Evolutionary conservation across 2,797 vertebrate genomes (phyloP).

Genomic region (Cheirogaleus major): DNA sequence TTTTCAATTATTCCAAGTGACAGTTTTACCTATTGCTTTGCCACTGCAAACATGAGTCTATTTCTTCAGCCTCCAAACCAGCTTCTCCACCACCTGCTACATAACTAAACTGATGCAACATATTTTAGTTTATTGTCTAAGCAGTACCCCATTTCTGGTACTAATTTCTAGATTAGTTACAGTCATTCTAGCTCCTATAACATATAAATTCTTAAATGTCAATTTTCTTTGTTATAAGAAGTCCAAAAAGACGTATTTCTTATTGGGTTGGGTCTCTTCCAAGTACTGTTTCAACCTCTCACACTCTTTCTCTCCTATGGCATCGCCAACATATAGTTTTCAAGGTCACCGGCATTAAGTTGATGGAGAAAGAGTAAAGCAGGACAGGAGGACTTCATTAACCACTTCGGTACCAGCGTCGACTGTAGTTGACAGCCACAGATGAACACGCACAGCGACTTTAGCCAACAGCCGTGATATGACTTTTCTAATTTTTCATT

Average conservation of each 20-base stretch:
- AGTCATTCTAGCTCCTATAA: not conserved
- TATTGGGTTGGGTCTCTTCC: not conserved
- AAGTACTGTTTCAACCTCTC: not conserved
- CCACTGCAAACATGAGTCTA: not conserved
- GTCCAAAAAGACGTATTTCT: not conserved
- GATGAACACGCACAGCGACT: too few relatives aligned
- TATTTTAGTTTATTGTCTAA: conserved; percentile 19
- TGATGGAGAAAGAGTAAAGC: not conserved
- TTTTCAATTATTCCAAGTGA: not conserved
- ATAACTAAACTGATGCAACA: not conserved
- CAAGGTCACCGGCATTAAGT: not conserved
- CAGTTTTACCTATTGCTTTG: conserved; percentile 1
- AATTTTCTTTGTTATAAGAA: not conserved
- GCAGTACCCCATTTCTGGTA: not conserved
- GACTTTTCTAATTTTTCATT: too few relatives aligned
- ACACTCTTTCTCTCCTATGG: not conserved
- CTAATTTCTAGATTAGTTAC: conserved; percentile 11
- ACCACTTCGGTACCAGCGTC: too few relatives aligned
- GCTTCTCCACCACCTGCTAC: not conserved
- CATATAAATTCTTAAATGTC: conserved; percentile 30
- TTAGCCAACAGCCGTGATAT: too few relatives aligned
- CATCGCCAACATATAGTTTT: not conserved
- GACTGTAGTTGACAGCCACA: too few relatives aligned
- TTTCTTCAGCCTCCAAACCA: conserved; percentile 7
- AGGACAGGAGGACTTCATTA: not conserved